These are phyloP conservation scores for Tupiocoris notatus DNA, from an alignment of 2,888 invertebrate species.

Conservation along the genomic window DNA sequence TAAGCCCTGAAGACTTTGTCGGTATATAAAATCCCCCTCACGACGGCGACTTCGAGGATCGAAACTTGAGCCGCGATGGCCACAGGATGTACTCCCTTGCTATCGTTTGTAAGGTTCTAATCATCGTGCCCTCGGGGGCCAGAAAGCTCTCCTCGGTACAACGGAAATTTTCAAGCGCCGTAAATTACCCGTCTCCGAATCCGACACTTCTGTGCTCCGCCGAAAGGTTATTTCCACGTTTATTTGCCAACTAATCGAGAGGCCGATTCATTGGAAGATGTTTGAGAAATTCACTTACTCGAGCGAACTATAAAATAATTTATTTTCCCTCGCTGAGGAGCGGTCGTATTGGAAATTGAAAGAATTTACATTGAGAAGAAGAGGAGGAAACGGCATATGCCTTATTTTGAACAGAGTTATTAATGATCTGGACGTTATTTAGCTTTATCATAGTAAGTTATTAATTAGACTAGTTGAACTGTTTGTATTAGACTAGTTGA, in stretches of 20 bases:
- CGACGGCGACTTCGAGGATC: slow-evolving; percentile 1
- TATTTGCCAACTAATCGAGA: not conserved
- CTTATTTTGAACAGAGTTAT: too few relatives aligned
- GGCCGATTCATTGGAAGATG: too few relatives aligned
- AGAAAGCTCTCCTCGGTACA: slow-evolving; percentile 2
- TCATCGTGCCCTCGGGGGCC: slow-evolving; percentile 29
- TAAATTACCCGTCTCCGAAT: slow-evolving; percentile 13
- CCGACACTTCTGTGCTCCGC: slow-evolving; percentile 36
- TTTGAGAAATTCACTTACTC: too few relatives aligned
- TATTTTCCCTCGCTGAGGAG: too few relatives aligned
- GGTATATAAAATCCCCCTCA: slow-evolving; percentile 30
- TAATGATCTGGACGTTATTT: too few relatives aligned
- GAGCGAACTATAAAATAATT: too few relatives aligned
- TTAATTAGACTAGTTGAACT: too few relatives aligned
- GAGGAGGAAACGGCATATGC: too few relatives aligned
- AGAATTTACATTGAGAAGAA: too few relatives aligned
- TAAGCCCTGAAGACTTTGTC: slow-evolving; percentile 34
- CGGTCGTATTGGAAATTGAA: too few relatives aligned
- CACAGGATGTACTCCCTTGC: slow-evolving; percentile 7
- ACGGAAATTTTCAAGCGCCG: slow-evolving; percentile 26
- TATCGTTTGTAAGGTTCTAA: slow-evolving; percentile 28
- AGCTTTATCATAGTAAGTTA: too few relatives aligned
- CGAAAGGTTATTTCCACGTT: not conserved
- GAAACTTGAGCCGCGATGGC: not conserved
- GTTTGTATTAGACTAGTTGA: too few relatives aligned